phyloP scores from a whole-genome alignment of 1,140 invertebrate genomes.

The Polypedilum vanderplanki region DNA sequence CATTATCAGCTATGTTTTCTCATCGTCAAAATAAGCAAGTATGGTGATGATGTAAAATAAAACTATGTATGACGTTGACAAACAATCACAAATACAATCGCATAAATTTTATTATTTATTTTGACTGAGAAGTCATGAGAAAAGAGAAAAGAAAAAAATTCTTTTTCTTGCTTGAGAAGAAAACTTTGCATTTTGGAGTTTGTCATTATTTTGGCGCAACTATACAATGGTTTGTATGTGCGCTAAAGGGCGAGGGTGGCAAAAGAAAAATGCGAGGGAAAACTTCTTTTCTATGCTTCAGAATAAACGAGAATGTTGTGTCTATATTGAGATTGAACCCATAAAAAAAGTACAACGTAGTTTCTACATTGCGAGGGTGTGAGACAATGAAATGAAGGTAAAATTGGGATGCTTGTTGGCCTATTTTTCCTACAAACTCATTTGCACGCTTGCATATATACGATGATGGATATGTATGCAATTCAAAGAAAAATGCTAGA shows the following conservation, averaged over 20 bases:
- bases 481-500: not conserved
- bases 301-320: not conserved
- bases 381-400: not conserved
- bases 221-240: no score
- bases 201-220: not conserved
- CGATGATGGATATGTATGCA: not conserved
- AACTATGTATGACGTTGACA: conserved; percentile 17
- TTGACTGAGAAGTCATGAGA: conserved; percentile 4
- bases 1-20: not conserved
- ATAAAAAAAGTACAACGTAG: conserved; percentile 6
- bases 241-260: no score
- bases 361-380: not conserved
- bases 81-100: conserved; percentile 15
- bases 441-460: not conserved
- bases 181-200: not conserved
- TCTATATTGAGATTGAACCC: not conserved
- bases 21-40: not conserved
- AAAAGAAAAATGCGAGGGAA: no score
- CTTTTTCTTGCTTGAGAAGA: not conserved
- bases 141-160: not conserved
- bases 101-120: conserved; percentile 28
- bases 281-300: no score
- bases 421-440: not conserved
- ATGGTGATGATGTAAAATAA: conserved; percentile 6
- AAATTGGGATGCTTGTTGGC: not conserved